A percentile compares a stretch with the other conserved stretches of the same genome.
phyloP scores from a whole-genome alignment of 1,140 invertebrate species.

The Drosophila simulans region DNA sequence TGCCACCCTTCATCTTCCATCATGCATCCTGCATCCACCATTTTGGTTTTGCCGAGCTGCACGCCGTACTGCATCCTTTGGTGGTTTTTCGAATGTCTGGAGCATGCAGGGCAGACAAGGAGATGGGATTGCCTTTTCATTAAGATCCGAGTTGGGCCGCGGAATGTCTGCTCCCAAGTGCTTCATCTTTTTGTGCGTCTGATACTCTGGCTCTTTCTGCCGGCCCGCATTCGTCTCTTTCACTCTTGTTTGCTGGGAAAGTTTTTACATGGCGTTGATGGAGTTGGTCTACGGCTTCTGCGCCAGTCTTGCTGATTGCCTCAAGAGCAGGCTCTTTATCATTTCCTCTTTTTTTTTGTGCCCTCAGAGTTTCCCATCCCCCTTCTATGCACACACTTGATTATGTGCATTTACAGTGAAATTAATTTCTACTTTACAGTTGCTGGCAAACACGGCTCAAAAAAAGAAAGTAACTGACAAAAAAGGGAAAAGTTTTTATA shows the following conservation, averaged over 20 bases:
- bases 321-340: constrained; percentile 57
- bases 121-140: constrained; percentile 71
- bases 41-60: constrained; percentile 7
- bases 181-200: constrained; percentile 58
- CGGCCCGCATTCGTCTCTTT: not conserved
- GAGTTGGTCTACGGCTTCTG: constrained; percentile 51
- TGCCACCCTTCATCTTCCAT: constrained; percentile 20
- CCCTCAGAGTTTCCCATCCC: not conserved
- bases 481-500: constrained; percentile 56
- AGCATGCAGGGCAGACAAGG: constrained; percentile 37
- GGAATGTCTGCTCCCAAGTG: constrained; percentile 59
- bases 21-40: not conserved
- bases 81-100: constrained; percentile 35
- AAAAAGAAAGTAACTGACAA: constrained; percentile 6
- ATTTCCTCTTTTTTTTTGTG: constrained; percentile 26
- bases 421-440: constrained; percentile 77
- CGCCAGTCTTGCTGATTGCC: constrained; percentile 48
- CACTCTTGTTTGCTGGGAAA: constrained; percentile 27
- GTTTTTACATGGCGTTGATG: constrained; percentile 55
- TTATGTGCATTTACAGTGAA: constrained; percentile 80
- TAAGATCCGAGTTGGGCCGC: constrained; percentile 31
- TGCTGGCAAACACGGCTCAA: constrained; percentile 37
- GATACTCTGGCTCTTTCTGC: constrained; percentile 16
- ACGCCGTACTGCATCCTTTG: constrained; percentile 20
- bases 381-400: constrained; percentile 64